Percentiles rank a stretch among this genome's conserved stretches.
Evolutionary conservation across 2,888 invertebrate genomes (phyloP).

Genomic region (Sarcophaga variegata): DNA sequence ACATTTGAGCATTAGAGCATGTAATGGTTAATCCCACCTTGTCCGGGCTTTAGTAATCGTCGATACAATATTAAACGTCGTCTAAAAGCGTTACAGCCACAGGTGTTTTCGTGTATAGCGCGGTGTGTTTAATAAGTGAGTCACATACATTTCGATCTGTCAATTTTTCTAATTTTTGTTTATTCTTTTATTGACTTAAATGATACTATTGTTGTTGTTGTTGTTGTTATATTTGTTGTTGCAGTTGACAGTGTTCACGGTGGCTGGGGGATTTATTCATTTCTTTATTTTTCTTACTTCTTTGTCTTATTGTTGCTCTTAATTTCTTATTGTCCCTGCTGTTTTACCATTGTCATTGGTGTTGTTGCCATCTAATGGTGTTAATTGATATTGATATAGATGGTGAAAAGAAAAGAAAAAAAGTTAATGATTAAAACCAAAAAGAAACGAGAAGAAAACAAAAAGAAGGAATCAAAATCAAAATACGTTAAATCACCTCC

Average conservation of each 20-base stretch:
- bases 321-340: background rate
- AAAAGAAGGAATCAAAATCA: conserved; percentile 4
- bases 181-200: conserved; percentile 42
- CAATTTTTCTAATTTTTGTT: conserved; percentile 64
- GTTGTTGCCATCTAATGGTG: conserved; percentile 76
- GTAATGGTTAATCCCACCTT: conserved; percentile 60
- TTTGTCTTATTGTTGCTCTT: conserved; percentile 24
- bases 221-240: too few relatives aligned
- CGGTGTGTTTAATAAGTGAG: conserved; percentile 50
- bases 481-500: conserved; percentile 41
- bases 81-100: conserved; percentile 41
- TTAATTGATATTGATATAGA: conserved; percentile 72
- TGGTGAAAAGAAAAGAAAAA: conserved; percentile 18
- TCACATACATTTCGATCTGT: conserved; percentile 71
- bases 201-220: background rate
- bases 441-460: conserved; percentile 6
- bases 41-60: background rate
- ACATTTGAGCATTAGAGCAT: conserved; percentile 63
- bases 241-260: background rate
- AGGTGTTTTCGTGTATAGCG: conserved; percentile 47
- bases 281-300: conserved; percentile 18
- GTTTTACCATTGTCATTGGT: conserved; percentile 45
- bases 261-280: conserved; percentile 68
- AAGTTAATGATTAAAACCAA: conserved; percentile 28
- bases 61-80: background rate